phyloP scores from a whole-genome alignment of 2,888 invertebrate genomes.

The Drosophila quinaria region DNA sequence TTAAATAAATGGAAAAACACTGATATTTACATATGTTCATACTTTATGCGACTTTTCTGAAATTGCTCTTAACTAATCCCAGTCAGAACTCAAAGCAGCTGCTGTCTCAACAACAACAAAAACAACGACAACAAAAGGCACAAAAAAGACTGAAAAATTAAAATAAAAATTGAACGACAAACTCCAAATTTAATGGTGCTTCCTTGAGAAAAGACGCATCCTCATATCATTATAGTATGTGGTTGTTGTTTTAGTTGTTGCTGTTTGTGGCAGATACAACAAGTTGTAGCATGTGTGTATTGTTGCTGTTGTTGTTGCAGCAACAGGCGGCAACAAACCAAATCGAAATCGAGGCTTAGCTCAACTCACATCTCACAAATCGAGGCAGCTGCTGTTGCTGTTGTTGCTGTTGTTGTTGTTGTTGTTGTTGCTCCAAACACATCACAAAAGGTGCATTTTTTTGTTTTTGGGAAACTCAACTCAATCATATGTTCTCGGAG shows the following conservation, averaged over 20 bases:
- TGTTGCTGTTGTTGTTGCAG: constrained; percentile 12
- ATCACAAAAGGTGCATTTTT: constrained; percentile 69
- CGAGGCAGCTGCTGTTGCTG: constrained; percentile 46
- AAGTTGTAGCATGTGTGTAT: constrained; percentile 53
- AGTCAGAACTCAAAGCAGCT: constrained; percentile 5
- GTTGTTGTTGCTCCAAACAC: constrained; percentile 39
- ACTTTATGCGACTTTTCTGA: constrained; percentile 6
- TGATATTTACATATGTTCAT: no score
- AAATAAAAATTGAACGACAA: constrained; percentile 47
- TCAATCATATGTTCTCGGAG: constrained; percentile 75
- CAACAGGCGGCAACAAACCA: constrained; percentile 45
- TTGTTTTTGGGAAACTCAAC: constrained; percentile 65
- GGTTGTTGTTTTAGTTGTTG: constrained; percentile 20
- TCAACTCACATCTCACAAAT: constrained; percentile 5
- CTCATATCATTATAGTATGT: constrained; percentile 47
- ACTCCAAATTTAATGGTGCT: constrained; percentile 53
- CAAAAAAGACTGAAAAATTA: constrained; percentile 9
- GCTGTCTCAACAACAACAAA: constrained; percentile 15
- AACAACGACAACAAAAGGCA: constrained; percentile 8
- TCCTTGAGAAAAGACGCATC: constrained; percentile 35
- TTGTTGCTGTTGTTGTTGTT: constrained; percentile 48
- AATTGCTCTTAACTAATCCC: not conserved
- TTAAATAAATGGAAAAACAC: no score
- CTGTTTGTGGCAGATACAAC: constrained; percentile 22
- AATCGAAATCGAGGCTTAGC: constrained; percentile 36